A percentile compares a stretch with the other conserved stretches of the same genome.
These are phyloP conservation scores for Montipora foliosa DNA, from an alignment of 64 coral and sea anemone species.

Conservation along the genomic window DNA sequence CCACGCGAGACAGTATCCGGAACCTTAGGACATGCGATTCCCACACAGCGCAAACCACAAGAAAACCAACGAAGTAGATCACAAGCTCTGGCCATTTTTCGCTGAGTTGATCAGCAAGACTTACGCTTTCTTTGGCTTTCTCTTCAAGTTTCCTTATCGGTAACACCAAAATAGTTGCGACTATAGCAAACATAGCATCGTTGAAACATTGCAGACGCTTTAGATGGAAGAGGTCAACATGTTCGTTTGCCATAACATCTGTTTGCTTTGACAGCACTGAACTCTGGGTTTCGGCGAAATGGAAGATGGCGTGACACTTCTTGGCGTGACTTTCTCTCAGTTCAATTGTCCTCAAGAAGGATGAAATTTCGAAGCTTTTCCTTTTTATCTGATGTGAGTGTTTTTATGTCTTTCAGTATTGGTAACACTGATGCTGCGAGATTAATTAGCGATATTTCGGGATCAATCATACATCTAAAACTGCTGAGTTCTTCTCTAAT, in stretches of 20 bases:
- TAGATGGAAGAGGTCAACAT: constrained; percentile 83
- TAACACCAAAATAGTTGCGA: constrained; percentile 95
- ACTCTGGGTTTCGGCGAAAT: too few relatives aligned
- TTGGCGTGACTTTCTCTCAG: too few relatives aligned
- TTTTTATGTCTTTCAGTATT: too few relatives aligned
- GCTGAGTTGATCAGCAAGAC: constrained; percentile 71
- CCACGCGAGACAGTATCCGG: constrained; percentile 87
- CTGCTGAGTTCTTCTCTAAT: too few relatives aligned
- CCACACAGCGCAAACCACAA: constrained; percentile 93
- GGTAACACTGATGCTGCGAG: too few relatives aligned
- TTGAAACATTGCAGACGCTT: constrained; percentile 95
- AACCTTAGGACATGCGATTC: constrained; percentile 92
- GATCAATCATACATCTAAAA: too few relatives aligned
- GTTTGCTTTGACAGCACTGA: not conserved
- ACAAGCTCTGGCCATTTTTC: constrained; percentile 73
- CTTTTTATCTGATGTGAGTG: too few relatives aligned
- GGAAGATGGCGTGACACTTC: too few relatives aligned
- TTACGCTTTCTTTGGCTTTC: not conserved
- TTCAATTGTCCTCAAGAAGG: too few relatives aligned
- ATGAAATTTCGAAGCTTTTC: too few relatives aligned
- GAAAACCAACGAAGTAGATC: constrained; percentile 91
- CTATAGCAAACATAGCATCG: constrained; percentile 95
- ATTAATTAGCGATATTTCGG: too few relatives aligned
- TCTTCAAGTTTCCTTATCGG: constrained; percentile 88
- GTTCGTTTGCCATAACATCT: not conserved